phyloP scores from a whole-genome alignment of 2,113 vertebrate genomes.

The Aleadryas rufinucha region DNA sequence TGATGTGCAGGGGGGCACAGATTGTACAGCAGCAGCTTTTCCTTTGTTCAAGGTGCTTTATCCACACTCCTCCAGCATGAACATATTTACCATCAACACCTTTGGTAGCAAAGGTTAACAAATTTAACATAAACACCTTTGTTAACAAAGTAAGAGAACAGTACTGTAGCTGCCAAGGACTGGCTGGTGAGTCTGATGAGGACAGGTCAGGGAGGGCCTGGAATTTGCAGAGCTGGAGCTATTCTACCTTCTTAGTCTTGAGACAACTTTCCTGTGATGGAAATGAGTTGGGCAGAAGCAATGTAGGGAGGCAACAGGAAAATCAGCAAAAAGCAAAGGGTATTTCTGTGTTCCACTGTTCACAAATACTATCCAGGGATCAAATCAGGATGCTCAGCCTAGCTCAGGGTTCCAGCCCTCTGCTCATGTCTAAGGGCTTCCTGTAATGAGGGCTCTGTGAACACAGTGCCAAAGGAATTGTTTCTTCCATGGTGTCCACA shows the following conservation, averaged over 20 bases:
- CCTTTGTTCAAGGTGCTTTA: not conserved
- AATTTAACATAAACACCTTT: not conserved
- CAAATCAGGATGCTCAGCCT: not conserved
- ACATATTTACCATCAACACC: not conserved
- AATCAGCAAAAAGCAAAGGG: not conserved
- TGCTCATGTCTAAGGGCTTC: not conserved
- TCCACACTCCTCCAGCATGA: fast-evolving
- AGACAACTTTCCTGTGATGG: not conserved
- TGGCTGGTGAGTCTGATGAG: too few relatives aligned
- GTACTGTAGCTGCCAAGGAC: not conserved
- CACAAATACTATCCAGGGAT: not conserved
- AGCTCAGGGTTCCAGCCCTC: not conserved
- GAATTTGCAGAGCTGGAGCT: not conserved
- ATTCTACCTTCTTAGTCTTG: not conserved
- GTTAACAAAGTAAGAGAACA: not conserved
- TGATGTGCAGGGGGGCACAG: not conserved
- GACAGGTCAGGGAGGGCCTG: not conserved
- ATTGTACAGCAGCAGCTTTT: not conserved
- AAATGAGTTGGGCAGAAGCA: not conserved
- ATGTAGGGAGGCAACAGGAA: not conserved
- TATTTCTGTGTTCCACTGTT: not conserved
- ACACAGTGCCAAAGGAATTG: not conserved
- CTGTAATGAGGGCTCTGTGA: not conserved
- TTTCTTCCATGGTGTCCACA: not conserved
- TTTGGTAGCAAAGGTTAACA: not conserved